Conservation (phyloP, 2,888 invertebrate genomes). For the Rhamnusium bicolor region DNA sequence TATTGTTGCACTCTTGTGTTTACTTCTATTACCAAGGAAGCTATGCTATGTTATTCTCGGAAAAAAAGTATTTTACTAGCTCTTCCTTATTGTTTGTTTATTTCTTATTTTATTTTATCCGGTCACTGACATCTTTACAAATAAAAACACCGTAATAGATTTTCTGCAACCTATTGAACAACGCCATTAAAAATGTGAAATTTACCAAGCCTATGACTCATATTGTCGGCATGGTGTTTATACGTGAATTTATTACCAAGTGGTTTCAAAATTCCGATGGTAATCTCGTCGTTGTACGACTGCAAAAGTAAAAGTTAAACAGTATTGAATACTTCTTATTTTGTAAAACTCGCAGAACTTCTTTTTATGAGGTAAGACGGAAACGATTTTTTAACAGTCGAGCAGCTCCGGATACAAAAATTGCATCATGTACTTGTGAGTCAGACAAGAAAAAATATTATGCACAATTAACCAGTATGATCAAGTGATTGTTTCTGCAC, state of each 20-base stretch:
- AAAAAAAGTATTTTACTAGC: neutral
- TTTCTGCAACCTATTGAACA: neutral
- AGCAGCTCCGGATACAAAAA: neutral
- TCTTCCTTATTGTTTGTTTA: neutral
- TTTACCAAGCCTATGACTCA: neutral
- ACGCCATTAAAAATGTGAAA: neutral
- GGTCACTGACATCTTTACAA: neutral
- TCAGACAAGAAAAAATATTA: neutral
- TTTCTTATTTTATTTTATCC: neutral
- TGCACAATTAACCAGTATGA: neutral
- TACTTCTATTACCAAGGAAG: neutral
- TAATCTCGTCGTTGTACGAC: neutral
- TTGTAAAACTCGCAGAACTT: neutral
- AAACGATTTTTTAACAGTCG: neutral
- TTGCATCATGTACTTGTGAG: neutral
- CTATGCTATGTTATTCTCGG: neutral
- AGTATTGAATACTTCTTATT: neutral
- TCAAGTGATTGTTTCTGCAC: neutral
- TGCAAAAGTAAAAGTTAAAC: neutral
- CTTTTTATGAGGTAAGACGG: neutral
- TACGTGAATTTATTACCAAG: neutral
- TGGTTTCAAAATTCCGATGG: neutral
- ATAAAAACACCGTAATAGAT: neutral
- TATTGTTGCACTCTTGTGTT: neutral
- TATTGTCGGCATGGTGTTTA: neutral